Base-by-base conservation (phyloP, 2,888 invertebrate species). In the Leptopilina syphax region DNA sequence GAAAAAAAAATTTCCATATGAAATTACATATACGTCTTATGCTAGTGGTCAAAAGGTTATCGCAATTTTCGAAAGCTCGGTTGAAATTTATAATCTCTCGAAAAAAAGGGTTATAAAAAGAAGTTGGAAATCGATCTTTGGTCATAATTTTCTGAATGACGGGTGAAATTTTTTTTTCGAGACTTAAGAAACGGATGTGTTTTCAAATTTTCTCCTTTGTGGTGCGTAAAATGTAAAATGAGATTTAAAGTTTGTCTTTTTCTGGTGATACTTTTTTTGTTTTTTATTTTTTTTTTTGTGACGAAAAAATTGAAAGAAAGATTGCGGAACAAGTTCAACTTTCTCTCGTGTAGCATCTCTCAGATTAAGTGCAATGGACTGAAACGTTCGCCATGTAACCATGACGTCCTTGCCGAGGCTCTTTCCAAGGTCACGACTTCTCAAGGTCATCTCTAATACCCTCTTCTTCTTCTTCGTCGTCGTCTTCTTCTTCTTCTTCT, bases 341-440 rank as follows among this genome's bases (percentile, higher is more conserved):
- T 66, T 66, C 66, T 66, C 66, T 44, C 65, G 24, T 65, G 13
- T 9, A 65, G 65, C 65, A 65, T 65, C 65, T 34, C 8, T 44
- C 27, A 63, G 63, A 63, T 63, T 41, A 66, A 66, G 66, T 66
- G 66, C 66, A 66, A 66, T 66, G 65, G 83, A 79, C 78, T 81
- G 84, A 85, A 85, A 86, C 87, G 86, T 82, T 87, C 86, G 85
- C 82, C 85, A 84, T 86, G 85, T 85, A 86, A 88, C 85, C 86
- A 86, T 88, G 87, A 87, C 88, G 88, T 87, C 89, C 89, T 89
- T 89, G 89, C 88, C 88, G 88, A 89, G 88, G 88, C 82, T 86
- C 87, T 85, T 85, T 82, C 84, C 88, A 89, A 89, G 89, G 66
- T 66, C 66, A 66, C 66, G 41, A 66, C 41, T 41, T 66, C 6